phyloP scores from a whole-genome alignment of 2,888 invertebrate species.

The Luperina nickerlii region DNA sequence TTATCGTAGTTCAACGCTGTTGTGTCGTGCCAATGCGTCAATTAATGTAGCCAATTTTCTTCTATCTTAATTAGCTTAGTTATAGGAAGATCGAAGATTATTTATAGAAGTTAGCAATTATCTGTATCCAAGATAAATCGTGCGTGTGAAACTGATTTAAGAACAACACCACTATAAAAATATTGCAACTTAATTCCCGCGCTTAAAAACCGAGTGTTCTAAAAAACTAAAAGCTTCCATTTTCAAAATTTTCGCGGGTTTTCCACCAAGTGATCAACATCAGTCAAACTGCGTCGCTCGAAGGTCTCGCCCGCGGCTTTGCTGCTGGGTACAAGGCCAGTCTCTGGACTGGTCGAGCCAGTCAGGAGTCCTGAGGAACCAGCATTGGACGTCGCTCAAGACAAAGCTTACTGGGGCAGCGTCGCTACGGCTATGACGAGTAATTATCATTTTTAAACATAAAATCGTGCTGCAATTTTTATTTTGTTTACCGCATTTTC shows the following conservation, averaged over 20 bases:
- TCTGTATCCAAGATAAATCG: background rate
- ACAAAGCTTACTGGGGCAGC: slow-evolving; percentile 89
- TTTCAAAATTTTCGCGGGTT: slow-evolving; percentile 53
- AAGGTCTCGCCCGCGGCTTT: slow-evolving; percentile 88
- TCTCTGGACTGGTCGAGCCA: slow-evolving; percentile 88
- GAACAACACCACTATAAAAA: background rate
- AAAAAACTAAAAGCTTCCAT: slow-evolving; percentile 31
- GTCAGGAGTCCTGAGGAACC: slow-evolving; percentile 87
- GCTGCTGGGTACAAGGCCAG: slow-evolving; percentile 90
- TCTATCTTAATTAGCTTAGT: slow-evolving; percentile 55
- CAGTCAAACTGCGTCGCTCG: slow-evolving; percentile 87
- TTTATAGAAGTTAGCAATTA: background rate
- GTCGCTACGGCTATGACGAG: slow-evolving; percentile 84
- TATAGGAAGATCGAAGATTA: slow-evolving; percentile 9
- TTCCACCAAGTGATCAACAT: slow-evolving; percentile 61
- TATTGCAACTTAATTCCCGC: slow-evolving; percentile 7
- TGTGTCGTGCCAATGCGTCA: slow-evolving; percentile 69
- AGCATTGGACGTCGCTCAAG: slow-evolving; percentile 88
- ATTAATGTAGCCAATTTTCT: slow-evolving; percentile 55
- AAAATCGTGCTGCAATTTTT: background rate
- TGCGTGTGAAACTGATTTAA: background rate
- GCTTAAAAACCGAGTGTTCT: background rate
- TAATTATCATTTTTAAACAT: slow-evolving; percentile 65
- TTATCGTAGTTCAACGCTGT: slow-evolving; percentile 76
- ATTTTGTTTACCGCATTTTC: background rate